phyloP scores from a whole-genome alignment of 2,888 invertebrate genomes.

The Parthenolecanium corni region DNA sequence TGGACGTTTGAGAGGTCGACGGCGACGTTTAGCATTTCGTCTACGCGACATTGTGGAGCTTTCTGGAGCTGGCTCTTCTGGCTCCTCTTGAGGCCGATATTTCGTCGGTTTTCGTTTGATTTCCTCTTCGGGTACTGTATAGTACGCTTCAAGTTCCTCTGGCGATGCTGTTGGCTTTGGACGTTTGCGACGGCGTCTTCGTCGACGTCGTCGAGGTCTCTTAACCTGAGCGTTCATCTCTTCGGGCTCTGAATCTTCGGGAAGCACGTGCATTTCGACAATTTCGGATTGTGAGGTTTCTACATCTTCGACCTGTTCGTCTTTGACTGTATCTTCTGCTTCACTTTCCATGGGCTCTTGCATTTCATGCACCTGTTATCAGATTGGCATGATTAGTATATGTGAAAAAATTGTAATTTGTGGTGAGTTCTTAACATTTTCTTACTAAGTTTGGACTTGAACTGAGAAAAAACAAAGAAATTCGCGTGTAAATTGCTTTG shows the following conservation, averaged over 20 bases:
- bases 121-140: slow-evolving; percentile 6
- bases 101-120: slow-evolving; percentile 10
- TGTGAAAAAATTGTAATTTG: no score
- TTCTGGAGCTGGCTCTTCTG: background rate
- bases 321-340: background rate
- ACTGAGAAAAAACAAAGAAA: no score
- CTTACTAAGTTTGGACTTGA: no score
- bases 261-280: slow-evolving; percentile 2
- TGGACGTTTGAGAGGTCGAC: slow-evolving; percentile 13
- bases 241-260: background rate
- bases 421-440: no score
- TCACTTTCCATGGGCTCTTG: background rate
- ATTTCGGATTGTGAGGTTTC: slow-evolving; percentile 12
- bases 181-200: slow-evolving; percentile 15
- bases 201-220: slow-evolving; percentile 12
- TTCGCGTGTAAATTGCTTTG: no score
- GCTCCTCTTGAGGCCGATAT: background rate
- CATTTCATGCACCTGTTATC: background rate
- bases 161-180: slow-evolving; percentile 2
- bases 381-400: background rate
- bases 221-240: background rate
- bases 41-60: background rate
- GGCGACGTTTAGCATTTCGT: slow-evolving; percentile 6
- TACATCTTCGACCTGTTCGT: background rate
- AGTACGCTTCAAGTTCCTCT: background rate